Evolutionary conservation across 2,888 invertebrate genomes (phyloP).

Genomic region (Chymomyza fuscimana): DNA sequence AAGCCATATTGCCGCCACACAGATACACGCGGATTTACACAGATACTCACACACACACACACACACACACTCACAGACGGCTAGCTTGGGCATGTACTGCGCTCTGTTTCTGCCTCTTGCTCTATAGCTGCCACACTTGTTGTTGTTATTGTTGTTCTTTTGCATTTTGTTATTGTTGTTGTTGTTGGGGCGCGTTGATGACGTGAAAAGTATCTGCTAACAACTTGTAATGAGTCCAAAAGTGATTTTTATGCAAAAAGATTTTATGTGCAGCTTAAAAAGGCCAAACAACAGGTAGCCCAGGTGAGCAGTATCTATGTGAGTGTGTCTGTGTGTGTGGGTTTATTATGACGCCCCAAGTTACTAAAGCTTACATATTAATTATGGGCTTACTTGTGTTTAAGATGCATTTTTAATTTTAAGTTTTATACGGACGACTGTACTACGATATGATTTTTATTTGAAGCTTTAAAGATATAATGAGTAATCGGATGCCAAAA

Average conservation of each 20-base stretch:
- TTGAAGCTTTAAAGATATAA: too few species aligned
- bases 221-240: conserved; percentile 67
- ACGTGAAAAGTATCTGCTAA: conserved; percentile 70
- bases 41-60: conserved; percentile 5
- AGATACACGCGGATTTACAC: neutral
- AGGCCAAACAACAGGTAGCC: neutral
- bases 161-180: neutral
- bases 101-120: conserved; percentile 19
- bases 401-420: neutral
- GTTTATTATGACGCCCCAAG: neutral
- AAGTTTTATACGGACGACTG: neutral
- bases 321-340: neutral
- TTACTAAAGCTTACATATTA: neutral
- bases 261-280: neutral
- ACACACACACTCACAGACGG: neutral
- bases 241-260: conserved; percentile 43
- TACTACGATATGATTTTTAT: too few species aligned
- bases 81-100: too few species aligned
- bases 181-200: conserved; percentile 48
- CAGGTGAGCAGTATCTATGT: neutral
- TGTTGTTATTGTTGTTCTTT: conserved; percentile 5
- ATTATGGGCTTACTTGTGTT: neutral
- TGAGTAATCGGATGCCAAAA: too few species aligned
- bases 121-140: neutral
- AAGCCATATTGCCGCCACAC: conserved; percentile 54